These are phyloP conservation scores for Carpatolechia fugitivella DNA, from an alignment of 2,888 invertebrate genomes.

Conservation along the genomic window DNA sequence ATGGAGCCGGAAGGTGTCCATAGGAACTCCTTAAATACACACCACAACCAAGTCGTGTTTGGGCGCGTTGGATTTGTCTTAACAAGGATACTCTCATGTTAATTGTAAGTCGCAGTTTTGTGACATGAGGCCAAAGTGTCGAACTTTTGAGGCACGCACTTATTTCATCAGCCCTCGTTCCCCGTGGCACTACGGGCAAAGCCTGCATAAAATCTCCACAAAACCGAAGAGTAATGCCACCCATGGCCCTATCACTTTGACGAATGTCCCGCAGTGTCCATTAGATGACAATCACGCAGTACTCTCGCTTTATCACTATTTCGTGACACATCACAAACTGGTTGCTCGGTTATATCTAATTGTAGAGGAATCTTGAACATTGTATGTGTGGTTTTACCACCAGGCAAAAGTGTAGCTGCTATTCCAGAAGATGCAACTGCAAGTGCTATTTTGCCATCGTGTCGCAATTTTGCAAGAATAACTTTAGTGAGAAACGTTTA, in stretches of 20 bases:
- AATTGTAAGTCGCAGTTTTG: neutral
- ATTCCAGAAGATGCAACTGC: constrained; percentile 5
- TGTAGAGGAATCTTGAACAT: neutral
- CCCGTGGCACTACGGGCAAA: constrained; percentile 20
- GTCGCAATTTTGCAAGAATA: neutral
- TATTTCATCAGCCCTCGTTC: constrained; percentile 16
- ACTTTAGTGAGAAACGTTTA: constrained; percentile 11
- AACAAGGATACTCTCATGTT: neutral
- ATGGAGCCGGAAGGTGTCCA: too few relatives aligned
- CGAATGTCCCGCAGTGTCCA: constrained; percentile 10
- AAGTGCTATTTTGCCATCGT: constrained; percentile 5
- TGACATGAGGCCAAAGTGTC: too few relatives aligned
- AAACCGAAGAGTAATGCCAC: constrained; percentile 22
- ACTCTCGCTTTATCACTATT: neutral
- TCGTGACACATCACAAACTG: neutral
- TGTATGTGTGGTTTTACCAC: constrained; percentile 2
- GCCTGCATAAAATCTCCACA: constrained; percentile 29
- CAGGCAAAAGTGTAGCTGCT: constrained; percentile 2
- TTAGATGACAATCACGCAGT: neutral
- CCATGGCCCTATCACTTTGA: too few relatives aligned
- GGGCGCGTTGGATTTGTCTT: too few relatives aligned
- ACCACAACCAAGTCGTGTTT: too few relatives aligned
- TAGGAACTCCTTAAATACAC: too few relatives aligned
- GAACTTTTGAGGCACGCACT: too few relatives aligned
- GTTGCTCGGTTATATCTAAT: neutral